phyloP scores from a whole-genome alignment of 64 coral and sea anemone species.

The Porites lutea region DNA sequence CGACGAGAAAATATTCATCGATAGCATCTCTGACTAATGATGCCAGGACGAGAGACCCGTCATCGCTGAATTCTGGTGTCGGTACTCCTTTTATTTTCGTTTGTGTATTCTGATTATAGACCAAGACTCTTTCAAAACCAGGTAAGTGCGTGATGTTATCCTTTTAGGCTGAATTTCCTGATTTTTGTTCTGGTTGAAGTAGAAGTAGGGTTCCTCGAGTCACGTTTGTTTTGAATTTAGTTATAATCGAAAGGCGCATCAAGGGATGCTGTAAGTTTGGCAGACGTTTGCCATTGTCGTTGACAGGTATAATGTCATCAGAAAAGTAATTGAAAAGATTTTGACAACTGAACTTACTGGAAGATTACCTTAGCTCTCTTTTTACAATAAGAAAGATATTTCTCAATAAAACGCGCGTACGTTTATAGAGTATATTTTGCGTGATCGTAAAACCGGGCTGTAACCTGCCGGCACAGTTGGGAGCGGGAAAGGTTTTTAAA shows the following conservation, averaged over 20 bases:
- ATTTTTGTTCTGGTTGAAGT: not conserved
- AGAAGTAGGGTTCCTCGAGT: not conserved
- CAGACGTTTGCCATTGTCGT: constrained; percentile 22
- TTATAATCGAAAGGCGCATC: constrained; percentile 31
- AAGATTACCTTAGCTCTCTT: too few species aligned
- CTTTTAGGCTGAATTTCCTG: not conserved
- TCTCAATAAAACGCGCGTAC: not conserved
- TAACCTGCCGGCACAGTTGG: not conserved
- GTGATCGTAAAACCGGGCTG: not conserved
- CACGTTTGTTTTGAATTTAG: constrained; percentile 23
- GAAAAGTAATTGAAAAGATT: not conserved
- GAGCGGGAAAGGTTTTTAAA: not conserved
- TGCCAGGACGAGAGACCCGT: constrained; percentile 3
- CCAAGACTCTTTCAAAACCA: constrained; percentile 14
- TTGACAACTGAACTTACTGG: too few species aligned
- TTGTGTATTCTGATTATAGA: constrained; percentile 20
- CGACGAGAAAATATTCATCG: not conserved
- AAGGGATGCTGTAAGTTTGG: constrained; percentile 9
- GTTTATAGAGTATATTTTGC: not conserved
- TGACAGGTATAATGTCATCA: constrained; percentile 6
- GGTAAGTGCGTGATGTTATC: not conserved
- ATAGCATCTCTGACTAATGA: not conserved
- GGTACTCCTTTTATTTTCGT: constrained; percentile 6
- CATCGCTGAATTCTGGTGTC: not conserved
- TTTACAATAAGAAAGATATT: not conserved